A percentile compares a stretch with the other conserved stretches of the same genome.
Evolutionary conservation across 2,888 invertebrate species (phyloP).

Genomic region (Resseliella maxima): DNA sequence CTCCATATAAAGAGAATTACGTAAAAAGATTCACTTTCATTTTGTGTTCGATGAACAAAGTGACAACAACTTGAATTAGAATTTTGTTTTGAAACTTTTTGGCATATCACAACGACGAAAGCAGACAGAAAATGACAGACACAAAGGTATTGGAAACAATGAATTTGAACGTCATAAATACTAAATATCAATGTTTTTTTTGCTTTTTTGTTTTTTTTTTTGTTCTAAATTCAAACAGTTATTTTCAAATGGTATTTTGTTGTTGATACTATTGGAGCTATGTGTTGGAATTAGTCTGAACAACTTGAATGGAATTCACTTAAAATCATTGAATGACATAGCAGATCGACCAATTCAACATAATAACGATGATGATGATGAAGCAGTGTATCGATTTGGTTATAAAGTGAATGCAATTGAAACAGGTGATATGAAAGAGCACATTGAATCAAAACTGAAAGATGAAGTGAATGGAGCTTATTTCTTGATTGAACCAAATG

Average conservation of each 20-base stretch:
- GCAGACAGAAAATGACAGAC: background rate
- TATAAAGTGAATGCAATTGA: constrained; percentile 7
- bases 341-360: background rate
- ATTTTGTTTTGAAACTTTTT: background rate
- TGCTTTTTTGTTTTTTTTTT: background rate
- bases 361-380: constrained; percentile 9
- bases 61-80: background rate
- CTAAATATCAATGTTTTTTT: background rate
- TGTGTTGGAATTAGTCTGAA: background rate
- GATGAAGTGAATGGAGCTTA: background rate
- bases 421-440: background rate
- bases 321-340: background rate
- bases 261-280: background rate
- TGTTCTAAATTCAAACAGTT: background rate
- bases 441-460: background rate
- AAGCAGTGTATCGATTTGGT: background rate
- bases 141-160: background rate
- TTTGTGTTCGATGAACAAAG: background rate
- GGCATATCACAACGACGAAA: too few species aligned
- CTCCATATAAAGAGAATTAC: background rate
- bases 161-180: too few species aligned
- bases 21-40: background rate
- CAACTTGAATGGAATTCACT: background rate
- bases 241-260: background rate
- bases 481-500: background rate